A percentile compares a stretch with the other conserved stretches of the same genome.
Evolutionary conservation across 2,888 invertebrate species (phyloP).

Genomic region (Mimumesa dahlbomi): DNA sequence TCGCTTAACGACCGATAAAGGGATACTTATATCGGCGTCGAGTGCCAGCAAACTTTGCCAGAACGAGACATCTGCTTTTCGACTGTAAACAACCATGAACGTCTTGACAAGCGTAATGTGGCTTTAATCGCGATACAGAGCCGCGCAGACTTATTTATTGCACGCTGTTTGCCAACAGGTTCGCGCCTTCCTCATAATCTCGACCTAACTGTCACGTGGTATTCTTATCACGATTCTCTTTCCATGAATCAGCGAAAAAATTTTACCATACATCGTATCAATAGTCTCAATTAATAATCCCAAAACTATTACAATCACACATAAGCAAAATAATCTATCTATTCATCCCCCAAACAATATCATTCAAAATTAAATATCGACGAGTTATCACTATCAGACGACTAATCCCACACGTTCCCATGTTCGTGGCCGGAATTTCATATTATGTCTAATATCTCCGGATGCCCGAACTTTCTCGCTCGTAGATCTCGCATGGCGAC

Average conservation of each 20-base stretch:
- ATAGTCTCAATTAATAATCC: too few species aligned
- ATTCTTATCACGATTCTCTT: too few species aligned
- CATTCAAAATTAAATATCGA: too few species aligned
- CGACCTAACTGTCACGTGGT: conserved; percentile 17
- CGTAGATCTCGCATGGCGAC: conserved; percentile 52
- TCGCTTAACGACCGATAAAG: conserved; percentile 62
- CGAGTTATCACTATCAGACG: too few species aligned
- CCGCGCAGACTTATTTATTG: conserved; percentile 65
- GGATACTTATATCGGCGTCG: conserved; percentile 67
- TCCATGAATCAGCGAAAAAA: too few species aligned
- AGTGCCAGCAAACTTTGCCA: conserved; percentile 77
- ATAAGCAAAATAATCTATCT: too few species aligned
- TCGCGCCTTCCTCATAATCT: conserved; percentile 46
- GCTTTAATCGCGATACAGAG: conserved; percentile 79
- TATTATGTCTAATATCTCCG: conserved; percentile 45
- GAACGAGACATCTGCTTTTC: conserved; percentile 76
- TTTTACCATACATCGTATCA: too few species aligned
- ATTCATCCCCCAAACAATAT: too few species aligned
- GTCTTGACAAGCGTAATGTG: conserved; percentile 79
- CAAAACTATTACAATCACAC: too few species aligned
- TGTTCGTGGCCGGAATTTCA: conserved; percentile 26
- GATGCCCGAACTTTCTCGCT: conserved; percentile 45
- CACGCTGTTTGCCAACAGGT: conserved; percentile 64
- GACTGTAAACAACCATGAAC: conserved; percentile 72
- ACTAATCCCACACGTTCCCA: conserved; percentile 2